phyloP scores from a whole-genome alignment of 2,888 invertebrate genomes.

The Ethmia dodecea region DNA sequence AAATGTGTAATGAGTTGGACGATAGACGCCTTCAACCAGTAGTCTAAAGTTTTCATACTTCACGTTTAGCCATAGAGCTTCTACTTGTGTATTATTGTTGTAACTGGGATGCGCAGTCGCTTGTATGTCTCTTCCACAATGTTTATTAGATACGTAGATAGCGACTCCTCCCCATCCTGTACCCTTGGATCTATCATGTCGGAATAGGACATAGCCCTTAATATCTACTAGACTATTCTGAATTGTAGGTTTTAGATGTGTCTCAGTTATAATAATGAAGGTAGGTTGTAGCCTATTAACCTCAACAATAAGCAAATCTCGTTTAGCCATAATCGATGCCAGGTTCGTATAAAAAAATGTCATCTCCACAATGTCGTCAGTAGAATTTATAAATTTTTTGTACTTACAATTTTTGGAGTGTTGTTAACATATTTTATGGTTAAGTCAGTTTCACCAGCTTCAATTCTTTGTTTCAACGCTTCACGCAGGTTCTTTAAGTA shows the following conservation, averaged over 20 bases:
- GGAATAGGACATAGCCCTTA: slow-evolving; percentile 6
- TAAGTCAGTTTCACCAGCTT: slow-evolving; percentile 5
- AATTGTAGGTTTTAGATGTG: slow-evolving; percentile 6
- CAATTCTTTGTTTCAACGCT: slow-evolving; percentile 3
- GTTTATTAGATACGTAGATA: slow-evolving; percentile 6
- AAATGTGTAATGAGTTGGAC: slow-evolving; percentile 6
- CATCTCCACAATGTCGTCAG: not conserved
- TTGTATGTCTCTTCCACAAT: slow-evolving; percentile 1
- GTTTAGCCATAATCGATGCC: slow-evolving; percentile 14
- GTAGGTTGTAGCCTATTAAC: slow-evolving; percentile 10
- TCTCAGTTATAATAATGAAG: slow-evolving; percentile 11
- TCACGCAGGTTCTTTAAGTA: slow-evolving; percentile 5
- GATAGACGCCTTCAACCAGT: slow-evolving; percentile 4
- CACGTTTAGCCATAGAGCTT: slow-evolving; percentile 6
- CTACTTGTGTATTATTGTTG: slow-evolving; percentile 4
- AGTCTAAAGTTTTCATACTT: slow-evolving; percentile 5
- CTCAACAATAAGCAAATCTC: slow-evolving; percentile 8
- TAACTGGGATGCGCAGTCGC: slow-evolving; percentile 4
- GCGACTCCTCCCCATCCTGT: slow-evolving; percentile 11
- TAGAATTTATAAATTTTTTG: slow-evolving; percentile 1
- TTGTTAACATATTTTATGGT: slow-evolving; percentile 7
- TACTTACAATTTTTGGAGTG: slow-evolving; percentile 3
- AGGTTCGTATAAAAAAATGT: slow-evolving; percentile 12
- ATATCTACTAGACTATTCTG: slow-evolving; percentile 5
- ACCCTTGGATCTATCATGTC: slow-evolving; percentile 7